Evolutionary conservation across 2,113 vertebrate genomes (phyloP), one percentile per base, ranked within the genome.

Genomic region (Larimichthys polyactis): DNA sequence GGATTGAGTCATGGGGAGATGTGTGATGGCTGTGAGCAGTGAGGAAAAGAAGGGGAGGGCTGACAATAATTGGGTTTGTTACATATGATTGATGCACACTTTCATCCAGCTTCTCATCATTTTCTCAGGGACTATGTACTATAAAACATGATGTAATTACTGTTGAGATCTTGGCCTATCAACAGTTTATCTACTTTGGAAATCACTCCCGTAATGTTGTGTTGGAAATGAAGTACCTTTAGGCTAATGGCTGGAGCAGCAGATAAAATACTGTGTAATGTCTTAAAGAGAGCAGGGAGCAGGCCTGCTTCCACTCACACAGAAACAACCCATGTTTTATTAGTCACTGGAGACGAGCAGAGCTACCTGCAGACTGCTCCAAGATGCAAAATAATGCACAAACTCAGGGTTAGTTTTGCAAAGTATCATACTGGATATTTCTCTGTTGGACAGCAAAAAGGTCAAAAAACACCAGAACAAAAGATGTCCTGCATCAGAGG

Each of bases 131-230:
- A 92, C 92, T 92, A 92, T 92, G 82, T 78, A 83, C 90, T 71
- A 87, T 94, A 91, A 91, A 94, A 94, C 92, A 91, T 91, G 89
- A 91, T 93, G 92, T 92, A 91, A 93, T 93, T 93, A 92, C 89
- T 63, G 87, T 72, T 87, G 75, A 89, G 87, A 91, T 93, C 87
- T 75, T 79, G 87, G 87, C 83, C 84, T 89, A 85, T 87, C 90
- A 90, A 90, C 90, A 85, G 76, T 90, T 91, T 89, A 93, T 91
- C 87, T 87, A 80, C 82, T 87, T 78, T 55, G 78, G 78, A 90
- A 92, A 90, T 90, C 77, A 69, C 74, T 83, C 59, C 64, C 11
- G n/a, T 81, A 69, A 83, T 77, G 84, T 75, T 84, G 63, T 14
- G 14, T 55, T 85, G 79, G 60, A 90, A 88, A 86, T 79, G 48